These are phyloP conservation scores for Apotomis betuletana DNA, from an alignment of 2,888 invertebrate species.

Conservation along the genomic window DNA sequence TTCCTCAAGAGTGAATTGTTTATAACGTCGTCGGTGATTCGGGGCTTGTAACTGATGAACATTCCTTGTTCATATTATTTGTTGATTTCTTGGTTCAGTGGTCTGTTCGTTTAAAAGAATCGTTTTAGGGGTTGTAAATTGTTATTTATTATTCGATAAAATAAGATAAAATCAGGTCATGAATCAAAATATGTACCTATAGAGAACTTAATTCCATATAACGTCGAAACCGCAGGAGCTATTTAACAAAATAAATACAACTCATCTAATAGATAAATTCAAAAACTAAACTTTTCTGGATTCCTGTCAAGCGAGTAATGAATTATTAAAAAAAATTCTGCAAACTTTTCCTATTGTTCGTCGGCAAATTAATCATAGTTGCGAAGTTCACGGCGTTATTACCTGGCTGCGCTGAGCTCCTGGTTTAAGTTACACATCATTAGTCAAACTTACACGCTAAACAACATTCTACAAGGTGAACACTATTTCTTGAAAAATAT, in stretches of 20 bases:
- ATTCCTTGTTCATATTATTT: not conserved
- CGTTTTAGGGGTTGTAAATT: too few species aligned
- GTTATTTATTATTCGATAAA: too few species aligned
- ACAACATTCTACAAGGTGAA: slow-evolving; percentile 9
- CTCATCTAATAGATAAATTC: not conserved
- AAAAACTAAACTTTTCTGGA: slow-evolving; percentile 15
- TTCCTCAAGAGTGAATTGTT: slow-evolving; percentile 36
- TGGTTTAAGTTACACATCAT: slow-evolving; percentile 20
- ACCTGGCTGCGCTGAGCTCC: slow-evolving; percentile 12
- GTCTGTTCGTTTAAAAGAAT: too few species aligned
- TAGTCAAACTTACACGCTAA: slow-evolving; percentile 14
- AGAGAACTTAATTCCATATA: too few species aligned
- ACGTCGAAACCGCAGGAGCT: too few species aligned
- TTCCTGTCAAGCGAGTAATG: slow-evolving; percentile 27
- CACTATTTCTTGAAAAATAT: not conserved
- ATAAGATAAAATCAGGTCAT: too few species aligned
- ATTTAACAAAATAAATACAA: not conserved
- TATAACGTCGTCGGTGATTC: slow-evolving; percentile 22
- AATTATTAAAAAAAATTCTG: slow-evolving; percentile 45
- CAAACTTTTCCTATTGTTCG: slow-evolving; percentile 49
- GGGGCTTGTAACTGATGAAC: slow-evolving; percentile 1
- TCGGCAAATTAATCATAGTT: slow-evolving; percentile 53
- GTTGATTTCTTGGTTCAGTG: too few species aligned
- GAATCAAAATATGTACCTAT: too few species aligned
- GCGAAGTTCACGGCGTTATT: slow-evolving; percentile 30